Evolutionary conservation across 2,888 invertebrate genomes (phyloP).

Genomic region (Epirrita christyi): DNA sequence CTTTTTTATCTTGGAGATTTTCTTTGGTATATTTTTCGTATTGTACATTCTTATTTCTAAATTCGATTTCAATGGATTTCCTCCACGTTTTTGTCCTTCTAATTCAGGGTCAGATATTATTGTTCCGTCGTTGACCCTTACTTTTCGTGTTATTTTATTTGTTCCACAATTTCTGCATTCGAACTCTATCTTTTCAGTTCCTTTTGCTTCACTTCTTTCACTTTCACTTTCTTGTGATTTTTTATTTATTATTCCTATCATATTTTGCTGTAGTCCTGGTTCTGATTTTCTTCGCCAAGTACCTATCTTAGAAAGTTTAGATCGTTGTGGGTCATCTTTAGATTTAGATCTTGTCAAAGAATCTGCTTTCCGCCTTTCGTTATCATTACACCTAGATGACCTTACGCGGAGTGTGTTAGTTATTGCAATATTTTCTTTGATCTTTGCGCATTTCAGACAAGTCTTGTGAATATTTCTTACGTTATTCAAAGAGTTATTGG

Average conservation of each 20-base stretch:
- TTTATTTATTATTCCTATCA: conserved; percentile 58
- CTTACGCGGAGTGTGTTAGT: conserved; percentile 64
- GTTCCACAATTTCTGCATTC: conserved; percentile 78
- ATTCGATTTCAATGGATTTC: conserved; percentile 57
- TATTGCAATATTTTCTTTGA: conserved; percentile 79
- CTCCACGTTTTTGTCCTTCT: conserved; percentile 57
- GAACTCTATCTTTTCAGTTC: conserved; percentile 76
- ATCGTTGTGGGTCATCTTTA: conserved; percentile 79
- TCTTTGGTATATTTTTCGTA: conserved; percentile 88
- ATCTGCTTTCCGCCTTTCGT: conserved; percentile 69
- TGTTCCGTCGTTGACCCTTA: conserved; percentile 56
- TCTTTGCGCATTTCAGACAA: conserved; percentile 79
- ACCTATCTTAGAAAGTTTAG: conserved; percentile 82
- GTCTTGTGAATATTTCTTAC: conserved; percentile 72
- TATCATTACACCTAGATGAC: conserved; percentile 69
- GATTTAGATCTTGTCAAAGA: conserved; percentile 74
- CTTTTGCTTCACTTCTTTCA: conserved; percentile 63
- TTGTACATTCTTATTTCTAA: conserved; percentile 87
- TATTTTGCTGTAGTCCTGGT: conserved; percentile 85
- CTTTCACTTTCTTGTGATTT: conserved; percentile 70
- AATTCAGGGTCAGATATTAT: conserved; percentile 70
- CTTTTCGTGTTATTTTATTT: conserved; percentile 70
- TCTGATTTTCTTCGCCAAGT: conserved; percentile 90
- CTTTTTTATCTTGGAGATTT: conserved; percentile 89
- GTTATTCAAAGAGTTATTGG: conserved; percentile 63